These are phyloP conservation scores for Neodiprion virginianus DNA, from an alignment of 1,140 invertebrate species.

Conservation along the genomic window DNA sequence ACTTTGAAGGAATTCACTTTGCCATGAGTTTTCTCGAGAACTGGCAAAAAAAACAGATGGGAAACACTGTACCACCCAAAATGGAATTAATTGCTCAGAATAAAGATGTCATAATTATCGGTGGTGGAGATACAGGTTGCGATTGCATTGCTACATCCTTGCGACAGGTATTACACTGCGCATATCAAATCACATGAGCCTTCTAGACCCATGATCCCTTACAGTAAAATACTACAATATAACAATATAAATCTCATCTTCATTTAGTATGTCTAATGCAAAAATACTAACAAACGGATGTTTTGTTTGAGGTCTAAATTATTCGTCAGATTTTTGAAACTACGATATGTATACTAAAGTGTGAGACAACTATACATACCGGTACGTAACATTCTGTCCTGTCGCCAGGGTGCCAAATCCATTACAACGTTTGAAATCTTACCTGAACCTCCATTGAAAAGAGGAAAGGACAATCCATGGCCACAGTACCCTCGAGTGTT, in stretches of 20 bases:
- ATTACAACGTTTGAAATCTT: conserved; percentile 98
- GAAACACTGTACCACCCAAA: conserved; percentile 55
- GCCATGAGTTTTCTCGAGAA: conserved; percentile 97
- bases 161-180: conserved; percentile 70
- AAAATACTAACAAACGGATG: neutral
- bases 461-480: conserved; percentile 94
- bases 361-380: neutral
- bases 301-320: neutral
- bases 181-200: conserved; percentile 21
- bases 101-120: conserved; percentile 96
- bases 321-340: neutral
- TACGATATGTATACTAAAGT: conserved; percentile 11
- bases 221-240: neutral
- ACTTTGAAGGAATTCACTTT: conserved; percentile 92
- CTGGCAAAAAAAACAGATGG: conserved; percentile 96
- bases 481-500: conserved; percentile 97
- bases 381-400: conserved; percentile 20
- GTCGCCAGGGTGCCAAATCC: conserved; percentile 83
- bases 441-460: conserved; percentile 83
- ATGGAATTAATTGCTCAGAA: conserved; percentile 82
- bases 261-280: neutral
- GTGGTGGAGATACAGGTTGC: conserved; percentile 98
- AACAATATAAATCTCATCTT: neutral
- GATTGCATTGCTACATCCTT: conserved; percentile 99
- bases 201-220: neutral